Percentiles rank a stretch among this genome's conserved stretches.
Evolutionary conservation across 1,140 invertebrate species (phyloP).

Genomic region (Periplaneta americana): DNA sequence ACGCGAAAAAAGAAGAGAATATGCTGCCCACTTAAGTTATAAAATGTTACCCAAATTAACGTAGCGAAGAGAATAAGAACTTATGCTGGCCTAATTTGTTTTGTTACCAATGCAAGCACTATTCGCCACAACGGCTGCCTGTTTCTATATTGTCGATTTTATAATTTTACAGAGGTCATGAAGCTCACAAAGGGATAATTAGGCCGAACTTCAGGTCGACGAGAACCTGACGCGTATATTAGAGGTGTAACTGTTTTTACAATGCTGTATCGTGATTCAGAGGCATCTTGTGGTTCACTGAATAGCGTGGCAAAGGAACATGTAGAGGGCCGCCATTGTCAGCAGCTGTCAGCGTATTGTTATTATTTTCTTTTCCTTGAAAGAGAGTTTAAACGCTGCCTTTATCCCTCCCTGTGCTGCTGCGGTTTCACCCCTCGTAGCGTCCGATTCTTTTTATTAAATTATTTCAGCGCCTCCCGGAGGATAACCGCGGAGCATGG

Average conservation of each 20-base stretch:
- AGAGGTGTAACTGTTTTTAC: neutral
- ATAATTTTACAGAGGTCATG: too few relatives aligned
- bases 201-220: too few relatives aligned
- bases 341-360: neutral
- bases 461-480: neutral
- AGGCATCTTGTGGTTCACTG: neutral
- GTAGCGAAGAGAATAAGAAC: too few relatives aligned
- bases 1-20: too few relatives aligned
- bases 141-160: too few relatives aligned
- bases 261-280: neutral
- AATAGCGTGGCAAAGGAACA: neutral
- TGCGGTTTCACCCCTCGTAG: neutral
- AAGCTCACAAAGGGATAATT: too few relatives aligned
- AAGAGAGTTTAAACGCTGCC: neutral
- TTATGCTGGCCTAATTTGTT: too few relatives aligned
- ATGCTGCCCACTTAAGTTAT: too few relatives aligned
- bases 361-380: neutral
- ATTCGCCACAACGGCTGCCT: too few relatives aligned
- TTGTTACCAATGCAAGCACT: too few relatives aligned
- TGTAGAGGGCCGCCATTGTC: neutral
- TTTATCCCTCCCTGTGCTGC: neutral
- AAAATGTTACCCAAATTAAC: too few relatives aligned
- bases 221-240: neutral
- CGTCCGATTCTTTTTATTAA: neutral
- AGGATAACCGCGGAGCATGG: neutral